phyloP scores from a whole-genome alignment of 2,113 vertebrate genomes.

The Corythaixoides concolor region DNA sequence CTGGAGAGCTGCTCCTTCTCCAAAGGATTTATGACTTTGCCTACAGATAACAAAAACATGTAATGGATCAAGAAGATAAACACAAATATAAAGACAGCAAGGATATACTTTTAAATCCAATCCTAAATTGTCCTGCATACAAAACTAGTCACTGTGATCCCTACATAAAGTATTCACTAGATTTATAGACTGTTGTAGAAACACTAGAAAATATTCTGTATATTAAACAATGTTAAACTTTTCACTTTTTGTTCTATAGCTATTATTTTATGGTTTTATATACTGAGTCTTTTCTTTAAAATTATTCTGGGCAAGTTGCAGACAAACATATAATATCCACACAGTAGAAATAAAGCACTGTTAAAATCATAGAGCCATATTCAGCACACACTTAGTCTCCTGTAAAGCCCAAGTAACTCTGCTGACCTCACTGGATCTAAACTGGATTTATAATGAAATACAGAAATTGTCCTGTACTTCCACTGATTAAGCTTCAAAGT shows the following conservation, averaged over 20 bases:
- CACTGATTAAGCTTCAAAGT: slow-evolving; percentile 2
- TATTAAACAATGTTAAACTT: neutral
- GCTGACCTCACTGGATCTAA: neutral
- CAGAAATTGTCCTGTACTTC: neutral
- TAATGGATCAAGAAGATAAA: neutral
- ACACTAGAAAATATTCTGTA: neutral
- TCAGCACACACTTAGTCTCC: neutral
- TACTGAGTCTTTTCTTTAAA: neutral
- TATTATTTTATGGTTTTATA: neutral
- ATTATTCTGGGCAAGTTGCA: neutral
- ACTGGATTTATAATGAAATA: slow-evolving; percentile 1
- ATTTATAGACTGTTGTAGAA: neutral
- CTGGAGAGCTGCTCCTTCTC: neutral
- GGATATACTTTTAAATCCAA: neutral
- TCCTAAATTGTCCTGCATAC: neutral
- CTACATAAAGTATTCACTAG: neutral
- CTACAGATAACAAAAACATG: neutral
- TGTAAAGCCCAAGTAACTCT: neutral
- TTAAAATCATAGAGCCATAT: neutral
- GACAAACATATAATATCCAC: neutral
- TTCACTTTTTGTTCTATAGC: neutral
- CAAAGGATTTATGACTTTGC: neutral
- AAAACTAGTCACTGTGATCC: neutral
- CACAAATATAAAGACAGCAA: neutral
- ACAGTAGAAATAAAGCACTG: neutral